Conservation (phyloP, 2,797 vertebrate species). For the Crenichthys baileyi region DNA sequence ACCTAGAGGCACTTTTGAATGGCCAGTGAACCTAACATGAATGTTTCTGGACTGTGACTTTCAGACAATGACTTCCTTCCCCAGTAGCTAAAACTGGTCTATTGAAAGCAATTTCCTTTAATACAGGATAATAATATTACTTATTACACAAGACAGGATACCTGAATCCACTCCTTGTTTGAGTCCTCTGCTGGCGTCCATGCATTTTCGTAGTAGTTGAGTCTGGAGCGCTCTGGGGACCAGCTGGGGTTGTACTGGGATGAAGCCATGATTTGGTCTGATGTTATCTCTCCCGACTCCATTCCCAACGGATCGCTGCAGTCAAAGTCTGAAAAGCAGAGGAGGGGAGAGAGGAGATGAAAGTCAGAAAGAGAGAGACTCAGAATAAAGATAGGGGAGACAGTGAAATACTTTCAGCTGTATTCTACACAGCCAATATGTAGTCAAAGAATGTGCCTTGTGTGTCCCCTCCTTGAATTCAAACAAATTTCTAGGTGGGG, state of each 20-base stretch:
- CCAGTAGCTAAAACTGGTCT: background rate
- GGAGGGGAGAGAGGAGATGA: constrained; percentile 1
- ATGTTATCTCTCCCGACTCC: constrained; percentile 95
- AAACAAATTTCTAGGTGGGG: constrained; percentile 53
- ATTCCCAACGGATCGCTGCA: constrained; percentile 94
- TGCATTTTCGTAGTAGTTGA: constrained; percentile 96
- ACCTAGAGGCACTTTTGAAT: background rate
- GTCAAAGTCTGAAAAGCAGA: constrained; percentile 86
- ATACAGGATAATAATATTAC: background rate
- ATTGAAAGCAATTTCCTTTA: constrained; percentile 1
- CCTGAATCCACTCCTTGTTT: constrained; percentile 96
- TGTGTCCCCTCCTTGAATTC: constrained; percentile 36
- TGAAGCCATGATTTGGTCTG: constrained; percentile 93
- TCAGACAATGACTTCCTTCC: background rate
- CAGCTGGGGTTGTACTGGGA: constrained; percentile 94
- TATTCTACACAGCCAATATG: constrained; percentile 23
- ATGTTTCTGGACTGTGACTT: background rate
- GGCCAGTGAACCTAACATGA: background rate
- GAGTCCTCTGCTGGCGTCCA: constrained; percentile 97
- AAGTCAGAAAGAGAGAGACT: background rate
- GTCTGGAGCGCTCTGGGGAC: constrained; percentile 93
- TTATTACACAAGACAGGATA: constrained; percentile 58
- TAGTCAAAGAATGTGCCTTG: constrained; percentile 36
- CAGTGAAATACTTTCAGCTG: constrained; percentile 32
- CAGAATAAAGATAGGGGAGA: background rate